Percentiles rank a stretch among this genome's conserved stretches.
Conservation (phyloP, 2,113 vertebrate species). For the Pristiophorus japonicus region DNA sequence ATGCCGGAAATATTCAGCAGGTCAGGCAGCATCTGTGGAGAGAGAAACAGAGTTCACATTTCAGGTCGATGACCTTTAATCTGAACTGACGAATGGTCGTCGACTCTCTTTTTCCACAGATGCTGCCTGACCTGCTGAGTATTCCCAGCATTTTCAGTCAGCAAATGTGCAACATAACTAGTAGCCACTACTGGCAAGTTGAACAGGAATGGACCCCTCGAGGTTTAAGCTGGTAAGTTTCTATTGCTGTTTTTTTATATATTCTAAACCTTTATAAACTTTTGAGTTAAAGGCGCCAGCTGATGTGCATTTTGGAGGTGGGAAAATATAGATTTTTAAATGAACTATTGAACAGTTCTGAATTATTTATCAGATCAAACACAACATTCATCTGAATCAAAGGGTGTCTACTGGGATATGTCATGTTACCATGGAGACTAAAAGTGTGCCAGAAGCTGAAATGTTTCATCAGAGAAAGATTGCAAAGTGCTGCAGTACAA, state of each 20-base stretch:
- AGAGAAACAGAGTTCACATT: too few relatives aligned
- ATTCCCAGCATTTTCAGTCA: neutral
- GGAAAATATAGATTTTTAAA: neutral
- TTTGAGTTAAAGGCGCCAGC: neutral
- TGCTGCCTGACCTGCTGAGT: too few relatives aligned
- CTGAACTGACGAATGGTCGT: too few relatives aligned
- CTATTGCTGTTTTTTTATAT: neutral
- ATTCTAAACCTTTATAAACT: neutral
- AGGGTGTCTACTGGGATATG: neutral
- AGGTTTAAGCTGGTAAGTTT: neutral
- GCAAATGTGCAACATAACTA: neutral
- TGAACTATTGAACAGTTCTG: neutral
- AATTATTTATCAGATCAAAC: slow-evolving; percentile 19
- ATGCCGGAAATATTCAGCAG: too few relatives aligned
- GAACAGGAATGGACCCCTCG: neutral
- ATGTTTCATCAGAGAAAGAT: too few relatives aligned
- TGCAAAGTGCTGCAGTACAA: too few relatives aligned
- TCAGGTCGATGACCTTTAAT: too few relatives aligned
- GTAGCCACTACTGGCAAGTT: neutral
- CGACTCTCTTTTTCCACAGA: too few relatives aligned
- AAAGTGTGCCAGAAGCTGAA: neutral
- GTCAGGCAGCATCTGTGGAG: too few relatives aligned
- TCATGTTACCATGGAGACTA: slow-evolving; percentile 23
- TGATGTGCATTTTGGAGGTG: neutral
- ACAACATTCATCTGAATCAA: neutral